Percentiles rank a stretch among this genome's conserved stretches.
These are phyloP conservation scores for Nannobrachium achirus DNA, from an alignment of 2,113 vertebrate species.

Conservation along the genomic window DNA sequence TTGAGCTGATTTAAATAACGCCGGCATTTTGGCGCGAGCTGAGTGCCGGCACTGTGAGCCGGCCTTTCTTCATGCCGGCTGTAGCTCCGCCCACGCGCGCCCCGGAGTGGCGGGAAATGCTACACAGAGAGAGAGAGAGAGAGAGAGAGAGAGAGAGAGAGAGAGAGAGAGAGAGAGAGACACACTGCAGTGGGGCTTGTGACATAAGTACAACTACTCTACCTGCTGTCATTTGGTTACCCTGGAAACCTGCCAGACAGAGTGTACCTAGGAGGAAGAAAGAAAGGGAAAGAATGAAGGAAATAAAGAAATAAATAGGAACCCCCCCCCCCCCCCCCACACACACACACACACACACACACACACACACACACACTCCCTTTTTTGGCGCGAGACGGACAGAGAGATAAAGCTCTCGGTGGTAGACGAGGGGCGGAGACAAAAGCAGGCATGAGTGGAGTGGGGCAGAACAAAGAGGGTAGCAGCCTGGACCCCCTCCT, in stretches of 20 bases:
- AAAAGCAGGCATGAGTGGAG: constrained; percentile 71
- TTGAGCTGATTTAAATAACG: constrained; percentile 73
- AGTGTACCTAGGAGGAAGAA: background rate
- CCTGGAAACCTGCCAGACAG: constrained; percentile 29
- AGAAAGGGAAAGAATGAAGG: constrained; percentile 3
- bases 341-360: constrained; percentile 9
- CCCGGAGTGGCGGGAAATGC: constrained; percentile 71
- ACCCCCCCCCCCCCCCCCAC: background rate
- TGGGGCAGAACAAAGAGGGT: constrained; percentile 70
- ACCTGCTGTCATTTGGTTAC: constrained; percentile 32
- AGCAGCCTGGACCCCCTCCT: constrained; percentile 52
- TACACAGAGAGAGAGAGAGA: background rate
- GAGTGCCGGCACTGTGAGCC: constrained; percentile 22
- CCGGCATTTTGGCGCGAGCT: constrained; percentile 66
- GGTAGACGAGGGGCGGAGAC: constrained; percentile 68
- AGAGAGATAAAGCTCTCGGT: constrained; percentile 62
- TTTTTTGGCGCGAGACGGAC: constrained; percentile 57
- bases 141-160: constrained; percentile 28
- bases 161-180: constrained; percentile 19
- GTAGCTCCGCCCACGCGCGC: constrained; percentile 39
- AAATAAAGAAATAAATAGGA: background rate
- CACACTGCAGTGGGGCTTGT: background rate
- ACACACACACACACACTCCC: constrained; percentile 14
- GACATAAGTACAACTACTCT: constrained; percentile 27
- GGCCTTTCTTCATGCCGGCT: constrained; percentile 62